phyloP scores from a whole-genome alignment of 2,888 invertebrate genomes.

The Xestobium rufovillosum region DNA sequence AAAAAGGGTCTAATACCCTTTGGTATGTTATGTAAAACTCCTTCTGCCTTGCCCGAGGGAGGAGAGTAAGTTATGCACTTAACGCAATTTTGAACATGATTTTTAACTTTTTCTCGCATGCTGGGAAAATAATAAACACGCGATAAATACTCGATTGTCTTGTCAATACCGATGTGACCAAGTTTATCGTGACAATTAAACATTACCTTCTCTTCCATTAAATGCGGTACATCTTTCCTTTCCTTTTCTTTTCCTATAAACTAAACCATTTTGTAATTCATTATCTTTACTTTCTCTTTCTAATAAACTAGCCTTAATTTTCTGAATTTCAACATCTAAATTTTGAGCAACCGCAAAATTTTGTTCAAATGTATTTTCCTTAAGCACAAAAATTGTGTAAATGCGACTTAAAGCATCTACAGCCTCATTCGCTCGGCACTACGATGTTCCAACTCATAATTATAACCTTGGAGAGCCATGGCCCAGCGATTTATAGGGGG shows the following conservation, averaged over 20 bases:
- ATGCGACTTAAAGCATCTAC: conserved; percentile 26
- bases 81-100: conserved; percentile 25
- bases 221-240: conserved; percentile 12
- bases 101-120: conserved; percentile 23
- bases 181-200: conserved; percentile 25
- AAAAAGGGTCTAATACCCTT: conserved; percentile 25
- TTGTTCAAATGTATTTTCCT: conserved; percentile 17
- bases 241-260: conserved; percentile 10
- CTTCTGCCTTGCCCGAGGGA: conserved; percentile 24
- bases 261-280: conserved; percentile 12
- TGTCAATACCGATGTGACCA: conserved; percentile 30
- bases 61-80: conserved; percentile 26
- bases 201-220: conserved; percentile 23
- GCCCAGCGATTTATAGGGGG: conserved; percentile 28
- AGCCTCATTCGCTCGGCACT: conserved; percentile 22
- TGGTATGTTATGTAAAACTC: too few relatives aligned
- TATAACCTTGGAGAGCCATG: conserved; percentile 22
- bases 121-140: conserved; percentile 31
- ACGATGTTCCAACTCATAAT: conserved; percentile 25
- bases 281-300: conserved; percentile 8
- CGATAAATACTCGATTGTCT: conserved; percentile 24
- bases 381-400: conserved; percentile 16
- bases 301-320: conserved; percentile 17
- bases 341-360: conserved; percentile 15
- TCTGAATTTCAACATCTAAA: conserved; percentile 18